These are phyloP conservation scores for Tineola bisselliella DNA, from an alignment of 2,888 invertebrate species.

Conservation along the genomic window DNA sequence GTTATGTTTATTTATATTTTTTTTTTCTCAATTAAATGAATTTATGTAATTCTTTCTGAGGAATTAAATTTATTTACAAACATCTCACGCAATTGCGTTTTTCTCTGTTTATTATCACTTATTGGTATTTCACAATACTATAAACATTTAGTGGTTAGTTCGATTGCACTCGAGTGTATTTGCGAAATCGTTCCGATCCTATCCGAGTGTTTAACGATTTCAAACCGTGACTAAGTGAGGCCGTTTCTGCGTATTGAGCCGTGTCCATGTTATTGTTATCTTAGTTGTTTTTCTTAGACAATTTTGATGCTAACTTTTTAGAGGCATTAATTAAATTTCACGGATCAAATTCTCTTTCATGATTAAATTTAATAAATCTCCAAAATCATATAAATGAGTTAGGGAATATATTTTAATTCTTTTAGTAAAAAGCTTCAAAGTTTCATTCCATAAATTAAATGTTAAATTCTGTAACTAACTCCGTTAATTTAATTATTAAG, in stretches of 20 bases:
- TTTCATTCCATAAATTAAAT: neutral
- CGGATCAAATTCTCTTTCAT: neutral
- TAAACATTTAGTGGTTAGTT: neutral
- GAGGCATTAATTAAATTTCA: neutral
- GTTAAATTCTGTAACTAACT: neutral
- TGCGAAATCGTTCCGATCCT: neutral
- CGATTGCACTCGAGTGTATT: neutral
- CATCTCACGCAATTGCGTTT: neutral
- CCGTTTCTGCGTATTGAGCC: neutral
- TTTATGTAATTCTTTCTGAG: too few relatives aligned
- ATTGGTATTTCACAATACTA: neutral
- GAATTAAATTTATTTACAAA: too few relatives aligned
- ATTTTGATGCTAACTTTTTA: neutral
- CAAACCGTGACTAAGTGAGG: conserved; percentile 5
- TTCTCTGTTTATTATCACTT: neutral
- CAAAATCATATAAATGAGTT: neutral
- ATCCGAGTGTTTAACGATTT: neutral
- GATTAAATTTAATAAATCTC: neutral
- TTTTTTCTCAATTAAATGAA: too few relatives aligned
- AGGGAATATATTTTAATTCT: neutral
- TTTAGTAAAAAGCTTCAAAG: neutral
- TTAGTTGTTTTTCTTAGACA: neutral
- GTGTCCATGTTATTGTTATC: neutral
- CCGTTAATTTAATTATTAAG: neutral
- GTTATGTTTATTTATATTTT: too few relatives aligned